phyloP scores from a whole-genome alignment of 1,140 invertebrate species.

The Drosophila saltans region DNA sequence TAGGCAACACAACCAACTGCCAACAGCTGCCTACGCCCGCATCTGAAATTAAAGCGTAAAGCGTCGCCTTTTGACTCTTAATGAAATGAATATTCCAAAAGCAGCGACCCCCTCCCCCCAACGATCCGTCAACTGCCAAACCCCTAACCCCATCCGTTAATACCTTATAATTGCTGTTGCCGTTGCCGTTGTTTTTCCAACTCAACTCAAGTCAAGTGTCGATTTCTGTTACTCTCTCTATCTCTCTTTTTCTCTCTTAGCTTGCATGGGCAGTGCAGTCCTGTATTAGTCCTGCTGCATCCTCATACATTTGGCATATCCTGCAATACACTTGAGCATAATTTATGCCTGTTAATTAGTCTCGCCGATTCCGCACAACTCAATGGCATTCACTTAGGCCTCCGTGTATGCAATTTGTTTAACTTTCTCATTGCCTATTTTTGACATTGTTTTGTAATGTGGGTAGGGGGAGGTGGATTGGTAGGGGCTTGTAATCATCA shows the following conservation, averaged over 20 bases:
- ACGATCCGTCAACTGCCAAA: too few species aligned
- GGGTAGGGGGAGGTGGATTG: too few species aligned
- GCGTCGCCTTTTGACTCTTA: constrained; percentile 73
- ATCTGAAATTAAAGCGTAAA: constrained; percentile 24
- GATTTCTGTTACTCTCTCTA: constrained; percentile 59
- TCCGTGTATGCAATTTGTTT: constrained; percentile 28
- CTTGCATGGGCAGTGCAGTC: constrained; percentile 10
- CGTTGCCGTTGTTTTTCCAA: constrained; percentile 37
- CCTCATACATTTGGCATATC: constrained; percentile 46
- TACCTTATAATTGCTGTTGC: background rate
- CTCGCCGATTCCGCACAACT: constrained; percentile 33
- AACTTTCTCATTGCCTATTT: constrained; percentile 22
- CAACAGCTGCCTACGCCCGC: constrained; percentile 16
- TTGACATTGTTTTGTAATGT: constrained; percentile 25
- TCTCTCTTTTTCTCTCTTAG: constrained; percentile 17
- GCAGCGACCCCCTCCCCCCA: background rate
- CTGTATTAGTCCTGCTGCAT: constrained; percentile 1
- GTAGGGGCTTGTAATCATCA: too few species aligned
- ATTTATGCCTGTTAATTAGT: constrained; percentile 80
- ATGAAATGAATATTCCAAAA: constrained; percentile 72
- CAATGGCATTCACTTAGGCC: constrained; percentile 60
- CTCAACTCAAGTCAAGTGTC: constrained; percentile 66
- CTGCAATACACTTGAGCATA: constrained; percentile 76
- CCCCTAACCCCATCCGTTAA: too few species aligned
- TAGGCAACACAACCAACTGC: constrained; percentile 33